Evolutionary conservation across 2,113 vertebrate genomes (phyloP), one percentile per base, ranked within the genome.

Genomic region (Chaetorhynchus papuensis): DNA sequence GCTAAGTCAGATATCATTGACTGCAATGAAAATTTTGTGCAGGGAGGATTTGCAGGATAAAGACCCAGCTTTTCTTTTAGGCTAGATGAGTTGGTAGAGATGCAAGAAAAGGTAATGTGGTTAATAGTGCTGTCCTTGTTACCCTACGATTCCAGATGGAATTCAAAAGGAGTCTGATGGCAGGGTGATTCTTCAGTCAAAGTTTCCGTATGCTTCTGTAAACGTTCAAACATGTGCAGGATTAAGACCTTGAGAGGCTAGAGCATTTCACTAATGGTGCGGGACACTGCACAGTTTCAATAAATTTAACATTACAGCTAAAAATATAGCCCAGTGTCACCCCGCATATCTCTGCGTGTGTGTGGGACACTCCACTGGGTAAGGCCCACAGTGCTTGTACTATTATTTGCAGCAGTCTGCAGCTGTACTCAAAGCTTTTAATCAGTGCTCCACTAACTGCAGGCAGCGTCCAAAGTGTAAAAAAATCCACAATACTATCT

Each of bases 1-100:
- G 60, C 68, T 15, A 86, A 94, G 85, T 97, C 94, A 96, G 93
- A 96, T 94, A 95, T 41, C 64, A 96, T 95, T 11, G 83, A 96
- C 72, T 94, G 86, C 72, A 90, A 68, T 64, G 93, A 93, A 96
- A 94, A 84, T 96, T 97, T 88, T 75, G 94, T 66, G 53, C 80
- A 35, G 49, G 52, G 60, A 94, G 86, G 72, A 89, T 93, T 81
- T 96, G 59, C 90, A 96, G 80, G 86, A 87, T 94, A 95, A 94
- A 95, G 90, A 84, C 83, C 9, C n/a, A 47, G 76, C 44, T 81
- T 95, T 94, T 63, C 82, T 90, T 96, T 94, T n/a, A 71, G 87
- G n/a, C 24, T 80, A 50, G 76, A 64, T 33, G 64, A 92, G 52
- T 47, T 59, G 31, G 28, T 70, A 66, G 78, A 96, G 69, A 88